Evolutionary conservation across 2,113 vertebrate species (phyloP).

Genomic region (Callionymus lyra): DNA sequence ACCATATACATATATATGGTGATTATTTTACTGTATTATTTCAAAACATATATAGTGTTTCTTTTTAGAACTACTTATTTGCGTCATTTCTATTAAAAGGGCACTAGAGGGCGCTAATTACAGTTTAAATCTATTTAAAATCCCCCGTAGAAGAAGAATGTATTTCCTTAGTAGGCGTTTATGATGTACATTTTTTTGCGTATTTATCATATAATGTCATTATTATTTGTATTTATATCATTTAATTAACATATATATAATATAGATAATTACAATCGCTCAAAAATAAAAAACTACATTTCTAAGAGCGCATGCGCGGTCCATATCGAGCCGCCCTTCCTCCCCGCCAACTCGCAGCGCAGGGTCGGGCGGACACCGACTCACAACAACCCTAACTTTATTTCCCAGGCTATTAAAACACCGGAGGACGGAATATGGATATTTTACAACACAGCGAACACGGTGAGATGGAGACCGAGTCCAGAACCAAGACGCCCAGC

Average conservation of each 20-base stretch:
- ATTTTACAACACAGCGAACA: conserved; percentile 2
- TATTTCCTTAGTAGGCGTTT: not conserved
- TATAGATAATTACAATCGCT: no score
- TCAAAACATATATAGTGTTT: no score
- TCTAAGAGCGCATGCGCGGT: conserved; percentile 41
- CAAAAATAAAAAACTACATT: not conserved
- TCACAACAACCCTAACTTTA: conserved; percentile 30
- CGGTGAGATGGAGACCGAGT: conserved; percentile 23
- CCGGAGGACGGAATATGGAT: conserved; percentile 29
- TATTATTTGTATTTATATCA: no score
- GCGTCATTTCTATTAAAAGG: no score
- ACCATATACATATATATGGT: no score
- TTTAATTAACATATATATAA: no score
- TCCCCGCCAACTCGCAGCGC: conserved; percentile 37
- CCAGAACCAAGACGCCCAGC: fast-evolving
- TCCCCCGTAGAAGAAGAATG: conserved; percentile 1
- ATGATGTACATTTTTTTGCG: no score
- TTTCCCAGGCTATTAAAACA: not conserved
- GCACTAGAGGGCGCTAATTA: no score
- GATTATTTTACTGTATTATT: no score
- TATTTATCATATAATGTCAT: no score
- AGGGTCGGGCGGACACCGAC: conserved; percentile 40
- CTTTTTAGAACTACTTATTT: no score
- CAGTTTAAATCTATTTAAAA: no score
- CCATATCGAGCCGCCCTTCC: conserved; percentile 46